Evolutionary conservation across 2,113 vertebrate species (phyloP), one percentile per base, ranked within the genome.

Genomic region (Panthera leo): DNA sequence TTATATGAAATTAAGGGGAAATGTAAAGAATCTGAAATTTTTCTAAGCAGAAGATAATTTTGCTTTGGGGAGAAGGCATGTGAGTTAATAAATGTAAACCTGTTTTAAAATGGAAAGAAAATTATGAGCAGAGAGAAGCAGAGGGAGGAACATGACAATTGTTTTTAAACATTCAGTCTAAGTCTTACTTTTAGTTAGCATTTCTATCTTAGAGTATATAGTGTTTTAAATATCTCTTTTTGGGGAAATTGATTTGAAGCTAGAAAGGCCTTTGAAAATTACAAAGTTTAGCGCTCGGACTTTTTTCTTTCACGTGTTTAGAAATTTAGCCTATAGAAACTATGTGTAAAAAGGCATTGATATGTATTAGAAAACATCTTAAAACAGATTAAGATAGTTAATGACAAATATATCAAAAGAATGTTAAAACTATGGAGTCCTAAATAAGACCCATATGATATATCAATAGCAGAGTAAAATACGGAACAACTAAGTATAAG

Each of bases 131-230:
- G 51, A 79, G 23, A 76, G 42, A 87, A 10, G 76, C 5, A 87
- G 70, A 94, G 5, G 80, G 79, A 92, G 94, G 95, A 95, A n/a
- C 1, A 15, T 12, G 5, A 63, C 91, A 90, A 97, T 19, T 58
- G 67, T 88, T 97, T 97, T 97, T 85, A 84, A 96, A 93, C 80
- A 45, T 68, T 91, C 45, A 92, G 70, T 55, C 48, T 88, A 97
- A 97, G 67, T 89, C n/a, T 2, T 3, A 42, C 5, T 86, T 65
- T 95, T 92, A 85, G 61, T 85, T 85, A 89, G 7, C n/a, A 12
- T 94, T 89, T 90, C 29, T 31, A 61, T 45, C 29, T 51, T 45
- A 94, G 92, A 39, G 19, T 90, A 85, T 84, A 51, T 25, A 83
- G 7, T 23, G 39, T 97, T 95, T 98, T 83, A 97, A 97, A 78